Conservation (phyloP, 2,797 vertebrate genomes). For the Oreortyx pictus region DNA sequence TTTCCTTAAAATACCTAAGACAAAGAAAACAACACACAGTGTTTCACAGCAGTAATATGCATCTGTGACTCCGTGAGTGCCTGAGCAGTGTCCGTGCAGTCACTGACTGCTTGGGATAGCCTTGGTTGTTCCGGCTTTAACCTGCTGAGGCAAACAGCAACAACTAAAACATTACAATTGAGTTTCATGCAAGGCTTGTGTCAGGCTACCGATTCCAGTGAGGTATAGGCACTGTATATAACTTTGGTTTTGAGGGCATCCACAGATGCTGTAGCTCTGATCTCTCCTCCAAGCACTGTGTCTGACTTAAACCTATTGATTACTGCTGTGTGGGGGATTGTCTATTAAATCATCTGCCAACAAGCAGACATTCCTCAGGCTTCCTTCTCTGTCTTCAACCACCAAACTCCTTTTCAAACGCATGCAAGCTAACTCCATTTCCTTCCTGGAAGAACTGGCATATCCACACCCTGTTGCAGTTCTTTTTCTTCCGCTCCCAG, state of each 20-base stretch:
- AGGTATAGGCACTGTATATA: background rate
- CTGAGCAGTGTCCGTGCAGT: background rate
- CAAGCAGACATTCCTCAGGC: background rate
- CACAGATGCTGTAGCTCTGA: background rate
- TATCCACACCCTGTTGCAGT: background rate
- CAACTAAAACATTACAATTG: background rate
- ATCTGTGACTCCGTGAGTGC: fast-evolving
- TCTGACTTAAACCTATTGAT: background rate
- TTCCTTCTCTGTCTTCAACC: background rate
- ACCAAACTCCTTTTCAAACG: background rate
- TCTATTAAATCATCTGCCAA: background rate
- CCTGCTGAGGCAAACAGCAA: background rate
- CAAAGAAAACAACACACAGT: background rate
- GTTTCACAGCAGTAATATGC: background rate
- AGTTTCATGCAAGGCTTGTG: background rate
- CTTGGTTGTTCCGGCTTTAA: background rate
- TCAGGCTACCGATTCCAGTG: background rate
- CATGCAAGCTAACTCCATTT: background rate
- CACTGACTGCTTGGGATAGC: background rate
- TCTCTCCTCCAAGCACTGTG: background rate
- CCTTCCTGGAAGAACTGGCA: background rate
- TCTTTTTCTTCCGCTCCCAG: too few relatives aligned
- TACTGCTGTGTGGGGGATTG: background rate
- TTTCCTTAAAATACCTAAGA: background rate
- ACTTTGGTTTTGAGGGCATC: background rate